A percentile compares a stretch with the other conserved stretches of the same genome.
These are phyloP conservation scores for Nycticebus coucang DNA, from an alignment of 2,113 vertebrate species.

Conservation along the genomic window DNA sequence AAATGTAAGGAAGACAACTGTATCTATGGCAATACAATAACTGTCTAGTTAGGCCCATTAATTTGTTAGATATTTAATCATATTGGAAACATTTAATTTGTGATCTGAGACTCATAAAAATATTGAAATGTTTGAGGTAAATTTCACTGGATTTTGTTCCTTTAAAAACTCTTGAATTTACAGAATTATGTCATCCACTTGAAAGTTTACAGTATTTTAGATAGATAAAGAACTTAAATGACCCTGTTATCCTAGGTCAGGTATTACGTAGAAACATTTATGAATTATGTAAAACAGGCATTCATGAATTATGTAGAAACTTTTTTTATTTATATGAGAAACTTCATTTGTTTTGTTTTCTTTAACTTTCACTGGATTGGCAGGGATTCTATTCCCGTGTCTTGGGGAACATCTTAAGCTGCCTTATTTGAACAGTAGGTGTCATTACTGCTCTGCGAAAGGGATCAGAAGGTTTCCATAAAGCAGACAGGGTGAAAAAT, in stretches of 20 bases:
- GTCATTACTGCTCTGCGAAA: constrained; percentile 56
- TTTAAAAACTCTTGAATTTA: constrained; percentile 1
- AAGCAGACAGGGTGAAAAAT: neutral
- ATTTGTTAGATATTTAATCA: neutral
- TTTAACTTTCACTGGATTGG: neutral
- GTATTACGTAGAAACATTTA: neutral
- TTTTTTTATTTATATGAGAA: neutral
- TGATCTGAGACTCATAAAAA: neutral
- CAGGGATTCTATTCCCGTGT: neutral
- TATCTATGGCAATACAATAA: neutral
- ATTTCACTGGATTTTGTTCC: neutral
- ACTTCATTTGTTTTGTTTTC: neutral
- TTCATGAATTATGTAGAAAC: neutral
- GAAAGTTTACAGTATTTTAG: neutral
- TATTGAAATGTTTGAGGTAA: neutral
- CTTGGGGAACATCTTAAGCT: neutral
- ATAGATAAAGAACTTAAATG: neutral
- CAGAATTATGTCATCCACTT: neutral
- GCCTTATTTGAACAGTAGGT: constrained; percentile 54
- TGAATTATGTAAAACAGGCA: neutral
- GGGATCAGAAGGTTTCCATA: neutral
- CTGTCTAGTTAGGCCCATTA: neutral
- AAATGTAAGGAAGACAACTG: neutral
- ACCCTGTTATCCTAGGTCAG: neutral
- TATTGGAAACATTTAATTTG: neutral